A percentile compares a stretch with the other conserved stretches of the same genome.
These are phyloP conservation scores for Phaethon lepturus DNA, from an alignment of 2,113 vertebrate genomes.

Conservation along the genomic window DNA sequence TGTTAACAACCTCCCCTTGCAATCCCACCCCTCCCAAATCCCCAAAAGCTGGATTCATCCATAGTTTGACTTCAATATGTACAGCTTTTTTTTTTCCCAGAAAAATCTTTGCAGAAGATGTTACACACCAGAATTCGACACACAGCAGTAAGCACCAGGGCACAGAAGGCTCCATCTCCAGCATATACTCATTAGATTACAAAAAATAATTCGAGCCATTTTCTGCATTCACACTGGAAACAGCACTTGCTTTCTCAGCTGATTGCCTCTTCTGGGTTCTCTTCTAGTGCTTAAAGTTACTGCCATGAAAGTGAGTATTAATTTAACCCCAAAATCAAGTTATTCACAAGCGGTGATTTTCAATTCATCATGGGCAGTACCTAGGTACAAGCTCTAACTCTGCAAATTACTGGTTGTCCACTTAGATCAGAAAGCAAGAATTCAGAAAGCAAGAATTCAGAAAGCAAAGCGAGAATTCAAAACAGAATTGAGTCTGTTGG, in stretches of 20 bases:
- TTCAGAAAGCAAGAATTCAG: too few relatives aligned
- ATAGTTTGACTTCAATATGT: not conserved
- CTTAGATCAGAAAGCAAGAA: not conserved
- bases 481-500: too few relatives aligned
- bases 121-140: not conserved
- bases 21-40: not conserved
- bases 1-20: not conserved
- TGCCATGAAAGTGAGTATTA: not conserved
- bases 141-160: not conserved
- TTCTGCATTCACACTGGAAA: not conserved
- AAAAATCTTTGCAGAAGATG: not conserved
- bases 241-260: not conserved
- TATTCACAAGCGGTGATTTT: not conserved
- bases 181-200: too few relatives aligned
- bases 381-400: not conserved
- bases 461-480: too few relatives aligned
- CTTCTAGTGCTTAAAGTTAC: not conserved
- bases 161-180: not conserved
- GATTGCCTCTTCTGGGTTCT: not conserved
- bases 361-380: not conserved
- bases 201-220: not conserved
- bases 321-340: not conserved
- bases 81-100: not conserved
- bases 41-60: not conserved
- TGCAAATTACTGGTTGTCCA: fast-evolving